Conservation (phyloP, 2,113 vertebrate species). For the Platycercus adscitus region DNA sequence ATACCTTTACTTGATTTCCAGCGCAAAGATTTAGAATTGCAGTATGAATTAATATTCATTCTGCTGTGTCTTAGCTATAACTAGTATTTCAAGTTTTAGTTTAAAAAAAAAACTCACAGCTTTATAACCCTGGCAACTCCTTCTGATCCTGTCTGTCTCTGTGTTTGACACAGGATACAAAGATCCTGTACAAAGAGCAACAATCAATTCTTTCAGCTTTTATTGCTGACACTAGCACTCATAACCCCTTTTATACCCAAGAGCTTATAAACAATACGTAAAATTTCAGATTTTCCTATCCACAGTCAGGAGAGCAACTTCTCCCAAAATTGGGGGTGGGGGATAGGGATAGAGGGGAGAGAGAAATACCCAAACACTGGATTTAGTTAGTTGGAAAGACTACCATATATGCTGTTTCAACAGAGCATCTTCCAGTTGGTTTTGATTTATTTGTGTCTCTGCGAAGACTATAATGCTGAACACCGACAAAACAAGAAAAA, state of each 20-base stretch:
- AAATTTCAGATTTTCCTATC: not conserved
- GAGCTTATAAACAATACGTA: not conserved
- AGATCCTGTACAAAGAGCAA: not conserved
- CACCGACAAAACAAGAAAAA: not conserved
- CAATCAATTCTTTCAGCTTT: not conserved
- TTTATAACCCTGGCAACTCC: not conserved
- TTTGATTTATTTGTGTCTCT: not conserved
- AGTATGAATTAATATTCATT: not conserved
- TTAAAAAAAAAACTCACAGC: not conserved
- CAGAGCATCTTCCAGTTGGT: accelerated
- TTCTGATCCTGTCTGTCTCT: not conserved
- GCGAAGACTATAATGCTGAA: not conserved
- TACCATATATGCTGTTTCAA: not conserved
- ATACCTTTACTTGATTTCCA: not conserved
- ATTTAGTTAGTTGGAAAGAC: not conserved
- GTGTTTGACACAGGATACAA: not conserved
- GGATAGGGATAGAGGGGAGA: too few relatives aligned
- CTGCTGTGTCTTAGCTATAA: not conserved
- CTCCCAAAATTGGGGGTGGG: not conserved
- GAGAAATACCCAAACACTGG: not conserved
- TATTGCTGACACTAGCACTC: not conserved
- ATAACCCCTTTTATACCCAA: not conserved
- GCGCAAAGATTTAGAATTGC: not conserved
- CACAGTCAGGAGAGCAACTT: not conserved
- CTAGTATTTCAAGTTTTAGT: not conserved